phyloP scores from a whole-genome alignment of 2,113 vertebrate species.

The Coptodon bakossiorum region DNA sequence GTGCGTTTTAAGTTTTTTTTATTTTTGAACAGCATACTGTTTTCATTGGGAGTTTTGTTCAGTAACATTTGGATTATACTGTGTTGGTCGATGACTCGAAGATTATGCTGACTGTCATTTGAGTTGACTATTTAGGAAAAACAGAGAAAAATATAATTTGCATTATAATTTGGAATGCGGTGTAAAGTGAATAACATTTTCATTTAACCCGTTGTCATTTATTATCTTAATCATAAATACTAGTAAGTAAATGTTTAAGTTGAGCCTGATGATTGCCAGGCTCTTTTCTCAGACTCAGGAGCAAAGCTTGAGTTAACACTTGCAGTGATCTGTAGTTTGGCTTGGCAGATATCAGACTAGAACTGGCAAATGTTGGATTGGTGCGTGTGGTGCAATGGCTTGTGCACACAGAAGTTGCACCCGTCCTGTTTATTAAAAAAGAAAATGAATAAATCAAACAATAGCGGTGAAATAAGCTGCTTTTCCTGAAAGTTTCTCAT shows the following conservation, averaged over 20 bases:
- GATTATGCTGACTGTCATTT: background rate
- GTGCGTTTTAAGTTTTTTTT: background rate
- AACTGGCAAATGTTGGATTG: background rate
- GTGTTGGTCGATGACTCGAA: background rate
- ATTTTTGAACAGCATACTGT: background rate
- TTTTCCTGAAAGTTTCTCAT: background rate
- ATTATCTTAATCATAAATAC: background rate
- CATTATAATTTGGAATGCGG: background rate
- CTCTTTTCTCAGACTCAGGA: background rate
- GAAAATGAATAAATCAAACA: background rate
- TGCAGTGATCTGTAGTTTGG: background rate
- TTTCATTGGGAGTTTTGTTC: background rate
- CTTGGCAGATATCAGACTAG: background rate
- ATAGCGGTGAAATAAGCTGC: background rate
- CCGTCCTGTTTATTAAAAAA: background rate
- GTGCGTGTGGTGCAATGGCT: background rate
- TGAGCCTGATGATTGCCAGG: accelerated
- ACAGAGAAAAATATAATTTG: background rate
- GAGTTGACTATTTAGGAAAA: background rate
- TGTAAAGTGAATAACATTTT: background rate
- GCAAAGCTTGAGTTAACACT: background rate
- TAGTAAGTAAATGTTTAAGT: background rate
- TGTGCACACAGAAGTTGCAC: background rate
- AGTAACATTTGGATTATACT: background rate
- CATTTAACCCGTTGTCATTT: accelerated